These are phyloP conservation scores for Dastarcus helophoroides DNA, from an alignment of 2,888 invertebrate genomes.

Conservation along the genomic window DNA sequence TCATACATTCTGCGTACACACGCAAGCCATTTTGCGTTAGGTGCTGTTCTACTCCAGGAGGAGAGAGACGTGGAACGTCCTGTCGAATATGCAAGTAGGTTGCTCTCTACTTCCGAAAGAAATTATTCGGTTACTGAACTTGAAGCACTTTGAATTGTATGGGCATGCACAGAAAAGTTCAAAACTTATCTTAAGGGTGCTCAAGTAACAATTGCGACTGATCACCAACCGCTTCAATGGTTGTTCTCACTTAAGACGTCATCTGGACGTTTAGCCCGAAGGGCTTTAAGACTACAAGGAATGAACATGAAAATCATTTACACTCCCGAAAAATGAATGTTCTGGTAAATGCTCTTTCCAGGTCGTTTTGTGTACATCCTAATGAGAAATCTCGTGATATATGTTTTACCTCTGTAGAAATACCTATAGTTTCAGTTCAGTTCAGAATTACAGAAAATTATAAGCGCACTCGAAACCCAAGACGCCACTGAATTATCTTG, in stretches of 20 bases:
- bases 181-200: conserved; percentile 3
- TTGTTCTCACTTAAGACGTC: conserved; percentile 31
- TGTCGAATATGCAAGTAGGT: conserved; percentile 1
- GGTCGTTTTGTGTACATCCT: conserved; percentile 16
- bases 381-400: conserved; percentile 6
- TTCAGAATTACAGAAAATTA: conserved; percentile 16
- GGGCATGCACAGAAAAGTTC: no score
- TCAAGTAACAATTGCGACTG: conserved; percentile 2
- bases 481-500: conserved; percentile 6
- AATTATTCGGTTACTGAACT: neutral
- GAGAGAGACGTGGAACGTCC: neutral
- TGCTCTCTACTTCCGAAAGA: neutral
- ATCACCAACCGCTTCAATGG: conserved; percentile 25
- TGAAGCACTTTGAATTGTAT: neutral
- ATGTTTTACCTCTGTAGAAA: conserved; percentile 9
- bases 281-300: conserved; percentile 32
- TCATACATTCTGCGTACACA: neutral
- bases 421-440: conserved; percentile 11
- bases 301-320: conserved; percentile 31
- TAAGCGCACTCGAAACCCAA: conserved; percentile 12
- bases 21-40: neutral
- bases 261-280: conserved; percentile 34
- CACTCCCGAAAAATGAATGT: conserved; percentile 28
- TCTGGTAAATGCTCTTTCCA: conserved; percentile 31
- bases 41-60: conserved; percentile 1